Base-by-base conservation (phyloP, 53 echinoderm and acorn worm species). In the Holothuria leucospilota region DNA sequence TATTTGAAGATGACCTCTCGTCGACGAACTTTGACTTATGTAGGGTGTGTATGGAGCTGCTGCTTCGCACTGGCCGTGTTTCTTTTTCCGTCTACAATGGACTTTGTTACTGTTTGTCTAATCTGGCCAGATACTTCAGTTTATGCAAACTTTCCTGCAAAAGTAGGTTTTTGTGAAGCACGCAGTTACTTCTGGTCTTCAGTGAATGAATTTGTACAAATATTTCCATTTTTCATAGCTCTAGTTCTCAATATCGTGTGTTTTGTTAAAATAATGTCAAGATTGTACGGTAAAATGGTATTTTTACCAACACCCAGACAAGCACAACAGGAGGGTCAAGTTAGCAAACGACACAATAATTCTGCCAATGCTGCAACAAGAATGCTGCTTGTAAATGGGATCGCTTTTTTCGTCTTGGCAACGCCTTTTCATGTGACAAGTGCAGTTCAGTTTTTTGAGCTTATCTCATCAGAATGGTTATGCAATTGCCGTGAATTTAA, bases 221-320 rank as follows among this genome's bases (percentile, higher is more conserved):
- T 56, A 24, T 51, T 78, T 28, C 52, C 59, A 28, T 53, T 58
- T 49, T 23, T 78, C 78, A 42, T 78, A 28, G 78, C 59, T 2
- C 52, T 78, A 16, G 20, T 78, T 51, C 27, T 78, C 16, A 78
- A 51, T 78, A 26, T 78, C 9, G 28, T 78, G 14, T 70, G 70
- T 38, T 70, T 70, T 38, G 39, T 70, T 20, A 70, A 29, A 20
- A 70, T 70, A 38, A 70, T 70, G 20, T 9, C 16, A 18, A 70
- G 39, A 70, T 13, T 70, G 34, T 70, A 70, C 15, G 34, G 70
- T 30, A 46, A 46, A 8, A 7, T 0, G 0, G 46, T 46, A 46
- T 46, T 46, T 11, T 11, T 46, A 0, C 8, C 46, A 46, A 46
- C 46, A 46, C 46, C 46, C 8, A 46, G 46, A 11, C 46, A 8